Evolutionary conservation across 2,113 vertebrate genomes (phyloP), one percentile per base, ranked within the genome.

Genomic region (Alexandromys fortis): DNA sequence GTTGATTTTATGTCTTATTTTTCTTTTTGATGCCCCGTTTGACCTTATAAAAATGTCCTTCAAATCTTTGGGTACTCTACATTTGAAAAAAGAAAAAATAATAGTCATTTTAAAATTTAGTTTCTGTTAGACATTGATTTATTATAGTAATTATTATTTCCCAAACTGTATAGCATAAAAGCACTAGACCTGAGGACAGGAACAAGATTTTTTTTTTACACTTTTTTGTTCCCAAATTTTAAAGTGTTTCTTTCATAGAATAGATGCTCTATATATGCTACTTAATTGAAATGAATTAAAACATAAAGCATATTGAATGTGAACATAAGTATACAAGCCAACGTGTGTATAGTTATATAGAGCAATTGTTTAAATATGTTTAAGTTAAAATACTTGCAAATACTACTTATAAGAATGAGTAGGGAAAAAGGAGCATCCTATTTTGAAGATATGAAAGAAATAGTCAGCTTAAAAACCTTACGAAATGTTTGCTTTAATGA

Each of bases 91-190:
- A 58, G 49, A 61, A 91, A 94, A 86, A 77, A 95, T 55, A n/a
- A 77, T 2, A 45, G 47, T 13, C n/a, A 81, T 94, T 92, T 92
- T 89, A 86, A 96, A 94, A 86, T 93, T 63, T 63, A 89, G 21
- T n/a, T 96, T 24, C 77, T 89, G 3, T 81, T 79, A 95, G 63
- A 85, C 30, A 22, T 55, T 90, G 83, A 93, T 89, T 94, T 95
- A 94, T 79, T 90, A 70, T 33, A 96, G 79, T 63, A 79, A 93
- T 94, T 95, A 82, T 90, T 93, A 77, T 91, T 95, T 90, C 49
- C 28, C 12, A 77, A 92, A 90, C 35, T 65, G 63, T 86, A 94
- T 45, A 95, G 55, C 35, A 91, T 73, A 65, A 78, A 94, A 47
- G 14, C 12, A 45, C 12, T 55, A 94, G 78, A 47, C 52, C 38